Conservation (phyloP, 1,140 invertebrate genomes). For the Panonychus citri region DNA sequence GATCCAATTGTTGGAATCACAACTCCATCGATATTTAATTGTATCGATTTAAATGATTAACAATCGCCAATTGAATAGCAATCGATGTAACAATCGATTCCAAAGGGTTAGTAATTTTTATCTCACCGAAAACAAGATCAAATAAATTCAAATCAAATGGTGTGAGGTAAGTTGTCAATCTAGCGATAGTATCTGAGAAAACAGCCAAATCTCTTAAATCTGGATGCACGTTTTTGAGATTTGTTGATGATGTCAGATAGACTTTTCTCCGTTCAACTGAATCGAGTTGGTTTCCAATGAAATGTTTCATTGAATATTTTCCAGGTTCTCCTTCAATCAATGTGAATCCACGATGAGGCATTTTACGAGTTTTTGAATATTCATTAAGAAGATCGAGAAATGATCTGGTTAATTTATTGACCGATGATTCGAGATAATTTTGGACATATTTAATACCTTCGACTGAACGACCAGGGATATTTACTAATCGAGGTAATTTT, state of each 20-base stretch:
- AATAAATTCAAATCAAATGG: not conserved
- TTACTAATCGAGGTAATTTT: not conserved
- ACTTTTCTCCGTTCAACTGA: not conserved
- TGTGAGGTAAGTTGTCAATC: not conserved
- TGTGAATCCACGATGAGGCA: not conserved
- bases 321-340: not conserved
- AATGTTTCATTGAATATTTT: not conserved
- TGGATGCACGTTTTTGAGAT: not conserved
- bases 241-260: not conserved
- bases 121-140: not conserved
- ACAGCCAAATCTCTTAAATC: not conserved
- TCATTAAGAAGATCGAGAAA: not conserved
- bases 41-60: slow-evolving; percentile 51
- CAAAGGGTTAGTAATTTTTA: not conserved
- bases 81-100: not conserved
- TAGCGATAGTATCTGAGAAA: not conserved
- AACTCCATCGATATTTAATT: slow-evolving; percentile 67
- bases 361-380: not conserved
- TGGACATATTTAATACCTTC: not conserved
- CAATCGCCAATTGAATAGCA: slow-evolving; percentile 74
- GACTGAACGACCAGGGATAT: not conserved
- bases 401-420: not conserved
- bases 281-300: not conserved
- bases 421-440: not conserved
- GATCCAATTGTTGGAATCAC: slow-evolving; percentile 87